Conservation (phyloP, 2,797 vertebrate species). For the Dermochelys coriacea region DNA sequence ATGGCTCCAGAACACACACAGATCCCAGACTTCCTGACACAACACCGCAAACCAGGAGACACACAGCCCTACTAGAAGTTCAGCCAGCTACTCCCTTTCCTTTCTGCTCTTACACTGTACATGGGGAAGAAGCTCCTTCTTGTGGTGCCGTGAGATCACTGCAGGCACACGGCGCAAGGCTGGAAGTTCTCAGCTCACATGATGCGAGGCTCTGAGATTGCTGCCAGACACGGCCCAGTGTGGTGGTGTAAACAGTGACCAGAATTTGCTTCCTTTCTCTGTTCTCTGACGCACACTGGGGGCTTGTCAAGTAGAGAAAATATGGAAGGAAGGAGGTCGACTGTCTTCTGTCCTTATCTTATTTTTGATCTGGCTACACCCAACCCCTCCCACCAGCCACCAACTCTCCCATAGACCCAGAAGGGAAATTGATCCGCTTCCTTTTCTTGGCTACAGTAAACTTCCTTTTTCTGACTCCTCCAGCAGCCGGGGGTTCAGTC, state of each 20-base stretch:
- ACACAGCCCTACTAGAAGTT: not conserved
- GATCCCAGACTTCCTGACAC: not conserved
- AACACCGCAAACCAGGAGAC: not conserved
- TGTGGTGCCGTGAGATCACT: slow-evolving; percentile 17
- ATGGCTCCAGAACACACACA: not conserved
- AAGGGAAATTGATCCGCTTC: slow-evolving; percentile 50
- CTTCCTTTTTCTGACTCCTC: slow-evolving; percentile 56
- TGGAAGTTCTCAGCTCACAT: not conserved
- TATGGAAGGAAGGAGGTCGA: not conserved
- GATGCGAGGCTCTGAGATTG: not conserved
- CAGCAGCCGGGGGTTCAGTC: not conserved
- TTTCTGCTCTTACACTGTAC: not conserved
- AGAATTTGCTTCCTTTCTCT: not conserved
- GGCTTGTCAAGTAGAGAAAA: not conserved
- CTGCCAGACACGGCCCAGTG: rapidly evolving
- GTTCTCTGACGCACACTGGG: not conserved
- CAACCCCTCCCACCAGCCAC: not conserved
- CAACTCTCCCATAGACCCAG: not conserved
- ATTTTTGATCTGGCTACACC: not conserved
- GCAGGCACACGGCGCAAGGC: not conserved
- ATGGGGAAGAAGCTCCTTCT: slow-evolving; percentile 8
- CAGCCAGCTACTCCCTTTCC: not conserved
- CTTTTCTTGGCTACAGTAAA: slow-evolving; percentile 13
- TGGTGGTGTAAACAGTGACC: rapidly evolving
- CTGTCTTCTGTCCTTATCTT: not conserved